phyloP scores from a whole-genome alignment of 2,113 vertebrate species.

The Paramormyrops kingsleyae region DNA sequence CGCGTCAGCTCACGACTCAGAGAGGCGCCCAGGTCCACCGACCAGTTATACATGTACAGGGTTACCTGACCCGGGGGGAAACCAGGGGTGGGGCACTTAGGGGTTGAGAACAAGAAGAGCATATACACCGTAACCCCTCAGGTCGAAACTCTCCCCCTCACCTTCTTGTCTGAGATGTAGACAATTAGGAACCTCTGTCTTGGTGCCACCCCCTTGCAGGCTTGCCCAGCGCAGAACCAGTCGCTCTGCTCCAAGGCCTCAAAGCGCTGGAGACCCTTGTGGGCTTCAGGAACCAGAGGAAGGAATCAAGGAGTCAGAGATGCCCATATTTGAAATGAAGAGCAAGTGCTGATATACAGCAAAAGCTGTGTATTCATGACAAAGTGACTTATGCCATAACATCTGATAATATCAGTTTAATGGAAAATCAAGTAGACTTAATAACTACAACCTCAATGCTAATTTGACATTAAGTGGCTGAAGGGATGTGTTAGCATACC shows the following conservation, averaged over 20 bases:
- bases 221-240: constrained; percentile 47
- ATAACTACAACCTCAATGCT: neutral
- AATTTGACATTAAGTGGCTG: neutral
- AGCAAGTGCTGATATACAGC: neutral
- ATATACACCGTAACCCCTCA: neutral
- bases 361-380: neutral
- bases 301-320: neutral
- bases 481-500: constrained; percentile 53
- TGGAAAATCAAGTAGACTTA: neutral
- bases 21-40: constrained; percentile 78
- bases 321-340: neutral
- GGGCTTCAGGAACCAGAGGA: constrained; percentile 55
- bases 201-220: constrained; percentile 63
- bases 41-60: constrained; percentile 94
- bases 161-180: constrained; percentile 82
- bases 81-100: neutral
- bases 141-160: constrained; percentile 36
- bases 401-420: neutral
- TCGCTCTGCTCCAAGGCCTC: constrained; percentile 77
- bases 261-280: constrained; percentile 88
- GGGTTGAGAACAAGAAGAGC: no score
- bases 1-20: constrained; percentile 77
- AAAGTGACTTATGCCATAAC: neutral
- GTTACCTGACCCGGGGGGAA: constrained; percentile 61
- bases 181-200: constrained; percentile 83